Evolutionary conservation across 2,888 invertebrate genomes (phyloP).

Genomic region (Apocheima hispidaria): DNA sequence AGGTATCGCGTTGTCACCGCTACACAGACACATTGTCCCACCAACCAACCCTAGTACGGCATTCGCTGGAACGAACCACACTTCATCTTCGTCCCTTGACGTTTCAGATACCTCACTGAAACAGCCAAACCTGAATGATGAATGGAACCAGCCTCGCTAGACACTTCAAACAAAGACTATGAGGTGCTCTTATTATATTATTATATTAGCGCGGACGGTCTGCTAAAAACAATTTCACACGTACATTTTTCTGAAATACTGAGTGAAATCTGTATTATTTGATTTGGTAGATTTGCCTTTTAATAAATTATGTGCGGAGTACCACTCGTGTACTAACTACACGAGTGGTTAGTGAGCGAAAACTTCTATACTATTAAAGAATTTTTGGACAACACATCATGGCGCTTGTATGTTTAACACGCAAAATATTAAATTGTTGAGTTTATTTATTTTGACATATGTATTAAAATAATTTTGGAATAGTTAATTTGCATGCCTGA

Average conservation of each 20-base stretch:
- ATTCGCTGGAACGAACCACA: constrained; percentile 32
- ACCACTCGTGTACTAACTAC: too few species aligned
- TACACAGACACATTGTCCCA: constrained; percentile 10
- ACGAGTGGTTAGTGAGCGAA: too few species aligned
- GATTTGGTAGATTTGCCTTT: not conserved
- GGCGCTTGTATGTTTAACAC: too few species aligned
- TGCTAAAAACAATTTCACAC: constrained; percentile 20
- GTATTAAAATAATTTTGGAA: too few species aligned
- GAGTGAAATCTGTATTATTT: constrained; percentile 2
- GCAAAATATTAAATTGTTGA: too few species aligned
- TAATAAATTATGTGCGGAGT: too few species aligned
- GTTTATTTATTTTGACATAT: too few species aligned
- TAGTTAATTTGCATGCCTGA: too few species aligned
- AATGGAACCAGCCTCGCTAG: constrained; percentile 38
- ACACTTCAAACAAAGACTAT: constrained; percentile 35
- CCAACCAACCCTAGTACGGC: constrained; percentile 3
- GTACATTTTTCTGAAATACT: constrained; percentile 16
- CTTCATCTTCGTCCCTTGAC: constrained; percentile 44
- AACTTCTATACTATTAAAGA: too few species aligned
- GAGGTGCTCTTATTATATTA: constrained; percentile 24
- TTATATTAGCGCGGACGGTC: constrained; percentile 21
- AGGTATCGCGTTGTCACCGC: not conserved
- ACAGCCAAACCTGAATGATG: constrained; percentile 44
- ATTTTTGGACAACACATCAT: too few species aligned
- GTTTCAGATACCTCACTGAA: constrained; percentile 34